A percentile compares a stretch with the other conserved stretches of the same genome.
phyloP scores from a whole-genome alignment of 2,888 invertebrate genomes.

The Brachyptera risi region DNA sequence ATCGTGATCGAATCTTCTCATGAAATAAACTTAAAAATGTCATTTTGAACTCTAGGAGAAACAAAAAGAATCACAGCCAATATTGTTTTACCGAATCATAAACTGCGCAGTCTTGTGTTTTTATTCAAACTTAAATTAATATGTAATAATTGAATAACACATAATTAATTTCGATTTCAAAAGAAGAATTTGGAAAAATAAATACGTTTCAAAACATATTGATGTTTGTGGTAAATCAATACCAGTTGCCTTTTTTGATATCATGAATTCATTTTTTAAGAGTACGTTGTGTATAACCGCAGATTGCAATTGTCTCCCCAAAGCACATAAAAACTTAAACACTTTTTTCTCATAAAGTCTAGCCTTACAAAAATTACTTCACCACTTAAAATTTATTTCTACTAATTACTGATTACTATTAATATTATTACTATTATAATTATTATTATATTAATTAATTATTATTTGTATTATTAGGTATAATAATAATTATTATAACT shows the following conservation, averaged over 20 bases:
- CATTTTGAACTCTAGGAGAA: conserved; percentile 25
- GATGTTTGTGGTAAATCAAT: conserved; percentile 1
- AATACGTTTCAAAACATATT: not conserved
- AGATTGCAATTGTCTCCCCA: conserved; percentile 19
- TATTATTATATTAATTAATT: not conserved
- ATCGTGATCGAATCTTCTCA: conserved; percentile 14
- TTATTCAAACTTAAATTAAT: conserved; percentile 15
- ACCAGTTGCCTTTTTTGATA: not conserved
- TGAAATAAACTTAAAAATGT: conserved; percentile 23
- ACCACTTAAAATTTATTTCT: not conserved
- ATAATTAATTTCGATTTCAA: conserved; percentile 17
- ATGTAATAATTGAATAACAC: conserved; percentile 25
- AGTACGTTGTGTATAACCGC: conserved; percentile 3
- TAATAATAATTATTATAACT: too few species aligned
- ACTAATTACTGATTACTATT: conserved; percentile 2
- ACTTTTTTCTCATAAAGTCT: conserved; percentile 13
- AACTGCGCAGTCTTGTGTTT: conserved; percentile 30
- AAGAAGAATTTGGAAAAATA: conserved; percentile 8
- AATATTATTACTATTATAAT: conserved; percentile 2
- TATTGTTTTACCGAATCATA: conserved; percentile 26
- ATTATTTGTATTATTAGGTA: too few species aligned
- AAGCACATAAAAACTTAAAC: conserved; percentile 9
- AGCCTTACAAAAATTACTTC: conserved; percentile 10
- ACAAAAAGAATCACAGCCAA: conserved; percentile 33
- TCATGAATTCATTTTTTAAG: conserved; percentile 10